Percentiles rank a stretch among this genome's conserved stretches.
These are phyloP conservation scores for Ceratotherium simum DNA, from an alignment of 2,113 vertebrate species.

Conservation along the genomic window DNA sequence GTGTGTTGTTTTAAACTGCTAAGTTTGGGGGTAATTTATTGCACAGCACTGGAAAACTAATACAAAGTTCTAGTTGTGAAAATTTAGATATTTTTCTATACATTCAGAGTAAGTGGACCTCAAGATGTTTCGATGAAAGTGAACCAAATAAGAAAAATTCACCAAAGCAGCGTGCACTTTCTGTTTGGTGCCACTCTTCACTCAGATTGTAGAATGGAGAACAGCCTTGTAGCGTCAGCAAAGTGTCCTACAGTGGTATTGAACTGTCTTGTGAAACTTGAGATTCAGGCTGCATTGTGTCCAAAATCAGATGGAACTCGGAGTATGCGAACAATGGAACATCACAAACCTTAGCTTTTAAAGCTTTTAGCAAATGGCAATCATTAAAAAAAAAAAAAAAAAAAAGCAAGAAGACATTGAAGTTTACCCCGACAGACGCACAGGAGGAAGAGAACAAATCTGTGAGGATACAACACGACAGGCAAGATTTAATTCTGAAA, in stretches of 20 bases:
- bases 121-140: neutral
- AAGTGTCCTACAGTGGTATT: accelerated
- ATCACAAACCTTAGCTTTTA: neutral
- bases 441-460: neutral
- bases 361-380: neutral
- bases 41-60: neutral
- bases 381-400: too few relatives aligned
- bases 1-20: neutral
- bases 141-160: neutral
- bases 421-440: neutral
- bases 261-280: neutral
- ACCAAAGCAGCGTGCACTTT: accelerated
- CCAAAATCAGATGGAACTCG: neutral
- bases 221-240: neutral
- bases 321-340: neutral
- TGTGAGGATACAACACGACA: accelerated
- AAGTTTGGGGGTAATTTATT: neutral
- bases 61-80: neutral
- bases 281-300: too few relatives aligned
- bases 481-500: neutral
- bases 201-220: neutral
- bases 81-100: neutral
- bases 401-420: neutral
- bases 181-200: neutral
- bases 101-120: neutral